Evolutionary conservation across 2,797 vertebrate genomes (phyloP).

Genomic region (Champsocephalus esox): DNA sequence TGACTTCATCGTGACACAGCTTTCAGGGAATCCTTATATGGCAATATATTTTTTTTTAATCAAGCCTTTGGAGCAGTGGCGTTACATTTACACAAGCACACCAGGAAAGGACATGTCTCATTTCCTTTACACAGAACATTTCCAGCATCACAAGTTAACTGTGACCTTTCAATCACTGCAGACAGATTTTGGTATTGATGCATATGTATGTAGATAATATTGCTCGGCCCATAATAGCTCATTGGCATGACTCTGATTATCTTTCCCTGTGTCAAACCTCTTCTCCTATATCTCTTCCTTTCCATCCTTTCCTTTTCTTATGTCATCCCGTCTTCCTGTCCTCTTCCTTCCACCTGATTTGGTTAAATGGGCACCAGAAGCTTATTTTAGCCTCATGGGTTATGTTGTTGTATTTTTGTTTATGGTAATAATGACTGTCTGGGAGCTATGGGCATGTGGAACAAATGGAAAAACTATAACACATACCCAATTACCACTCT

Average conservation of each 20-base stretch:
- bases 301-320: background rate
- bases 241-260: background rate
- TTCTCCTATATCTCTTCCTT: no score
- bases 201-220: background rate
- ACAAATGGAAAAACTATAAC: background rate
- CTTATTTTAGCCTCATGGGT: no score
- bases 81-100: no score
- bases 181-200: background rate
- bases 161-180: background rate
- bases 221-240: background rate
- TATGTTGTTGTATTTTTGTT: no score
- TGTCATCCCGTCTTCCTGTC: background rate
- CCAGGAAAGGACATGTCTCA: no score
- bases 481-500: no score
- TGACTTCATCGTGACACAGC: constrained; percentile 68
- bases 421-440: background rate
- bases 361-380: no score
- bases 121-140: background rate
- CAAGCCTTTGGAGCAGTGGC: background rate
- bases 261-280: no score
- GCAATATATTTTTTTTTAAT: background rate
- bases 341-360: no score
- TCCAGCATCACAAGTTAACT: background rate
- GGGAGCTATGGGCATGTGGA: background rate
- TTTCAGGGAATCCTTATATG: constrained; percentile 54